Percentiles rank a stretch among this genome's conserved stretches.
Evolutionary conservation across 2,888 invertebrate genomes (phyloP).

Genomic region (Epinotia nisella): DNA sequence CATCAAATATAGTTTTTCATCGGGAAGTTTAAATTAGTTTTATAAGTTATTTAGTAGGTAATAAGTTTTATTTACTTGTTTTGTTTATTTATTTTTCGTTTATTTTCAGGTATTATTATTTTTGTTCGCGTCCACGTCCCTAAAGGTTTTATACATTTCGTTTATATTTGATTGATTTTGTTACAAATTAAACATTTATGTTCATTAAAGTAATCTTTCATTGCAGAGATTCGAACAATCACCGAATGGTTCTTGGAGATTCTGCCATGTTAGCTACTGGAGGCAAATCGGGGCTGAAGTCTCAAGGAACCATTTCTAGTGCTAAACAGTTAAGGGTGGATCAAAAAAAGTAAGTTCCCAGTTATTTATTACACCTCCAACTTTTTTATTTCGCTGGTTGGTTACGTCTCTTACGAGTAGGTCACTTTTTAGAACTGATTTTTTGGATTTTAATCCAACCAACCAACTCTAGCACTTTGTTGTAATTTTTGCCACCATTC

Average conservation of each 20-base stretch:
- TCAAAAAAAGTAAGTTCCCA: conserved; percentile 90
- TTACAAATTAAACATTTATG: neutral
- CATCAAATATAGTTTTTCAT: neutral
- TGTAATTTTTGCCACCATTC: too few species aligned
- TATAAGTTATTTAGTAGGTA: too few species aligned
- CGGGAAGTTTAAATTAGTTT: neutral
- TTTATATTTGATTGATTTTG: conserved; percentile 45
- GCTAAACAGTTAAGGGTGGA: conserved; percentile 95
- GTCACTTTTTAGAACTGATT: too few species aligned
- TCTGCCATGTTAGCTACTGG: conserved; percentile 96
- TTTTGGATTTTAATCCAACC: too few species aligned
- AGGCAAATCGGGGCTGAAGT: conserved; percentile 89
- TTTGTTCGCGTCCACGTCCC: conserved; percentile 10
- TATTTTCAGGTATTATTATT: conserved; percentile 47
- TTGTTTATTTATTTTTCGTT: conserved; percentile 25
- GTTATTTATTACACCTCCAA: too few species aligned
- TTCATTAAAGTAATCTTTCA: neutral
- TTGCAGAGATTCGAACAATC: conserved; percentile 96
- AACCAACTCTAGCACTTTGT: too few species aligned
- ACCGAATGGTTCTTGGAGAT: conserved; percentile 95
- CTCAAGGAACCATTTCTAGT: conserved; percentile 95
- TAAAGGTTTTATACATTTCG: conserved; percentile 38
- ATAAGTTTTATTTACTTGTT: conserved; percentile 44
- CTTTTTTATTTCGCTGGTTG: too few species aligned
- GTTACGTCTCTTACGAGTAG: too few species aligned